Evolutionary conservation across 2,888 invertebrate species (phyloP), one percentile per base, ranked within the genome.

Genomic region (Hesperia comma): DNA sequence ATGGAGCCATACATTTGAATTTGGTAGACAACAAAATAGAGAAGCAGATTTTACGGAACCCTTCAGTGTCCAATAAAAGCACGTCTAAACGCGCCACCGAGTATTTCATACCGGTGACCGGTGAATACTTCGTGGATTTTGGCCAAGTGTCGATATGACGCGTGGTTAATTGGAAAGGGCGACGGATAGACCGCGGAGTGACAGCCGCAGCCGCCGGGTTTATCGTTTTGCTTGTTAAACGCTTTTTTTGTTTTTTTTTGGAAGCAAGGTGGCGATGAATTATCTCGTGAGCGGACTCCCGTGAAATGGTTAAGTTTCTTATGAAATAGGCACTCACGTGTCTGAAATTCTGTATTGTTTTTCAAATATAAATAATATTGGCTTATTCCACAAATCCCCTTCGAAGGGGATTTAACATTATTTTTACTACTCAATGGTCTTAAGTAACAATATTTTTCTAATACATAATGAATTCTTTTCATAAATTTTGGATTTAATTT

Each of bases 151-250:
- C 78, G 76, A 72, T 74, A 72, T 84, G 83, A 83, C 83, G 70
- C 71, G 76, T 68, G 70, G 80, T 77, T 81, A 84, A 81, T 84
- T 81, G 83, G 78, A 81, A 80, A 77, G 77, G 79, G 77, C 73
- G 76, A 72, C 74, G 71, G 77, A 72, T 75, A 69, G 74, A 74
- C 67, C 71, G 32, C 54, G 33, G 37, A 55, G 60, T 68, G 70
- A 66, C 70, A 67, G 58, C 10, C 10, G 15, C 56, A 33, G 49
- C 26, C 21, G 4, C 0, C 26, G 41, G 17, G 51, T 58, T 64
- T 53, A 33, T 58, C 57, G 58, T 57, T 57, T 57, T 43, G 15
- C 37, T 33, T 40, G 51, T 57, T 57, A 40, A 17, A 12, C 40
- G 37, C 19, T 32, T 40, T 26, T 26, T 57, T 63, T 21, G 5